Conservation (phyloP, 2,113 vertebrate genomes). For the Numenius arquata region DNA sequence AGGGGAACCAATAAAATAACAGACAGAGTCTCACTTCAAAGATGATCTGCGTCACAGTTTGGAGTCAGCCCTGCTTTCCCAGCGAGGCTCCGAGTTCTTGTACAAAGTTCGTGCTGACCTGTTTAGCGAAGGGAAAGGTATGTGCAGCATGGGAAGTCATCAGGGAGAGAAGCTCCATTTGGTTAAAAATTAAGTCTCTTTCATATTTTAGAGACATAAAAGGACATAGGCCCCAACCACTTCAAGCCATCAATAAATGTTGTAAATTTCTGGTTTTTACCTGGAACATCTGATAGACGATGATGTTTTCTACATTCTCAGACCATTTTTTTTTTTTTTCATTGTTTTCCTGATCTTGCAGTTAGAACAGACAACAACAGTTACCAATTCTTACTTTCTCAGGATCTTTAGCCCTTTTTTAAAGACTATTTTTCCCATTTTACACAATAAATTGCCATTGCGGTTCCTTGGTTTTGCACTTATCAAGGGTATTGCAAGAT, state of each 20-base stretch:
- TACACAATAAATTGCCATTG: too few species aligned
- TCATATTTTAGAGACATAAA: background rate
- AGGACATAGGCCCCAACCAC: background rate
- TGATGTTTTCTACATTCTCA: background rate
- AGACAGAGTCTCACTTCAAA: background rate
- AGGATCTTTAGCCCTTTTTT: background rate
- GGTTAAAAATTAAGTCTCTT: background rate
- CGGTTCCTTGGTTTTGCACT: background rate
- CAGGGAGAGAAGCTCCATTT: background rate
- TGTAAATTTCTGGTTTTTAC: background rate
- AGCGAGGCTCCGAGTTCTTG: background rate
- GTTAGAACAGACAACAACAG: background rate
- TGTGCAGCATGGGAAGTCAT: background rate
- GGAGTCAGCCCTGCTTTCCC: background rate
- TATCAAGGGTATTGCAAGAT: background rate
- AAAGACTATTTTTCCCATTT: background rate
- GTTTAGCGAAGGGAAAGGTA: background rate
- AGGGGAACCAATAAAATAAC: background rate
- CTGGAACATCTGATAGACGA: background rate
- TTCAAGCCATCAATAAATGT: background rate
- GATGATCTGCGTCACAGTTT: fast-evolving
- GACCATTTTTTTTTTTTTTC: background rate
- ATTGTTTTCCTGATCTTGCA: background rate
- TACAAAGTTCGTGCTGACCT: background rate
- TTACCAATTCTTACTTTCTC: background rate